Evolutionary conservation across 2,888 invertebrate genomes (phyloP), one percentile per base, ranked within the genome.

Genomic region (Macrosiphum euphorbiae): DNA sequence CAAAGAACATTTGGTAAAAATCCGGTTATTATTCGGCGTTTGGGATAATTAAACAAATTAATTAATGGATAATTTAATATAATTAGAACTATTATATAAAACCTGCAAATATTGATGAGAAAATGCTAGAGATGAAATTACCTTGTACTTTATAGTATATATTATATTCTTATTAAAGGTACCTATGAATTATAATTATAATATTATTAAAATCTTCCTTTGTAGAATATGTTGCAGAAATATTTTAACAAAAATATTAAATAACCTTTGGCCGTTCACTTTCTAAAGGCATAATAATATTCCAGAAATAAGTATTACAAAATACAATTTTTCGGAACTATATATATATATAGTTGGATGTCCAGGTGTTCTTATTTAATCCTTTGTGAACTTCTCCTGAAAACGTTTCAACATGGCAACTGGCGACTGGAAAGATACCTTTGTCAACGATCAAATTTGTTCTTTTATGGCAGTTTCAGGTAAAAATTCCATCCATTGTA

Each of bases 341-440:
- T 55, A 35, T 87, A 26, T 55, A 35, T 87, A n/a, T 44, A 35
- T 78, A n/a, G 61, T 61, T 35, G 50, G 28, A 92, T 88, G 92
- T 88, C 92, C 92, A 92, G 92, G 92, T 92, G 92, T 92, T 78
- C 13, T 24, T 35, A 50, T 61, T 85, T 61, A 58, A 67, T 92
- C n/a, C 44, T 24, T 78, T 24, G 47, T 35, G 28, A 44, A 44
- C 20, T 88, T 92, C 28, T 78, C 2, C 41, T 44, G 44, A 55
- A 87, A 52, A 87, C 50, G 50, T 88, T 92, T 91, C 41, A 85
- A 91, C 55, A 67, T 41, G 50, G 84, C 86, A 52, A n/a, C 91
- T 35, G 41, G 20, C 44, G 41, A 44, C 88, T 35, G 86, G 41
- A 47, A 47, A n/a, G 35, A 35, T 52, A 44, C 88, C 50, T 87